Base-by-base conservation (phyloP, 2,797 vertebrate genomes). In the Clamator glandarius region DNA sequence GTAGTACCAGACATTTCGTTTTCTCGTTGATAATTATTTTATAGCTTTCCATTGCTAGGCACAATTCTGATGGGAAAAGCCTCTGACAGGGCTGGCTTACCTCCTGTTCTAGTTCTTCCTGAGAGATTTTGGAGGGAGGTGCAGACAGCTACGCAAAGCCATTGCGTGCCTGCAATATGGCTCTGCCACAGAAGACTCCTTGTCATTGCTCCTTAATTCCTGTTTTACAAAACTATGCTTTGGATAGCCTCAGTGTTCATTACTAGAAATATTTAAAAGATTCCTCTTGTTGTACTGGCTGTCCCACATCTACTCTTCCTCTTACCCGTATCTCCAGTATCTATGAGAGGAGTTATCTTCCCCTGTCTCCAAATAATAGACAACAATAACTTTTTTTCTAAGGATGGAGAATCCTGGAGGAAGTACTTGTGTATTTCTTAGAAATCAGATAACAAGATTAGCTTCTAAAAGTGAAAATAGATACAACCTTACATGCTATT, bases 131-230 rank as follows among this genome's bases (percentile, higher is more conserved):
- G 46, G 29, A 64, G 11, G 29, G 20, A 81, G 15, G 3, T 76
- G 9, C 19, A 58, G 57, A 14, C 3, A 84, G 14, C 24, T 26
- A 23, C 15, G 16, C 0, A 2, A 13, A 12, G 4, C 26, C 18
- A 15, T 50, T 21, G 10, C 0, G 0, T n/a, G 23, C 4, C 67
- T 10, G 15, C 9, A 36, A 15, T 18, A 57, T 58, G 23, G n/a
- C 28, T 72, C 15, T 79, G 31, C 21, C 1, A 3, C 11, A 48
- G 66, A 20, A 48, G 24, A 23, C 33, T 50, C 41, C 23, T 70
- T 64, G 24, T 21, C 5, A 1, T 14, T 44, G 20, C 31, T 70
- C 8, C 20, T 54, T 21, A 52, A 25, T 54, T 84, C 8, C 55
- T 58, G 11, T 75, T 92, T 36, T 64, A 31, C 36, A 61, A 46